These are phyloP conservation scores for Pica pica DNA, from an alignment of 2,113 vertebrate species.

Conservation along the genomic window DNA sequence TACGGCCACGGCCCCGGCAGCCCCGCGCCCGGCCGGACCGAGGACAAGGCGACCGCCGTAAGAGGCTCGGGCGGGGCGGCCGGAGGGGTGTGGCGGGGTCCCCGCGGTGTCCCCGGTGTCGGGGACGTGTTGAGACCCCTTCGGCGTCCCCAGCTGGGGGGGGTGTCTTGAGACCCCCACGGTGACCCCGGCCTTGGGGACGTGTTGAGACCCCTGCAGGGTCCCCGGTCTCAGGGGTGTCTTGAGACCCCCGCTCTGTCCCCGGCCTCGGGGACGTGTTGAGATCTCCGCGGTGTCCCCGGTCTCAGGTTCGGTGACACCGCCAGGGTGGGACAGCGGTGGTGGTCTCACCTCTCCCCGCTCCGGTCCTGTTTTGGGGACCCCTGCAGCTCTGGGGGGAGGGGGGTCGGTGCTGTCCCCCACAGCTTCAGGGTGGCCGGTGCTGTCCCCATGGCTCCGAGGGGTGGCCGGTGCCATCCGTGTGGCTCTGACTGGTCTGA, in stretches of 20 bases:
- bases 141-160: no score
- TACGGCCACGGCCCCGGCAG: no score
- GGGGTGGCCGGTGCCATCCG: background rate
- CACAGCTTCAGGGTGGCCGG: background rate
- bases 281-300: background rate
- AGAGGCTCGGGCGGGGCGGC: no score
- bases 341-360: background rate
- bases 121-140: no score
- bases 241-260: rapidly evolving
- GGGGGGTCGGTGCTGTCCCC: background rate
- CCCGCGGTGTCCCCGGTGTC: rapidly evolving
- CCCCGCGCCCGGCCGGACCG: no score
- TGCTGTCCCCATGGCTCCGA: background rate
- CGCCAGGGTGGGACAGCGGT: background rate
- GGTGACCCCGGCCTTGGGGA: rapidly evolving
- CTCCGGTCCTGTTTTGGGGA: background rate
- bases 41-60: no score
- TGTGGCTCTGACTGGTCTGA: background rate
- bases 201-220: no score
- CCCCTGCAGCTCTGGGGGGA: background rate
- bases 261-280: rapidly evolving
- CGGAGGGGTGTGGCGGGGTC: no score
- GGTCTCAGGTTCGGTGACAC: background rate
- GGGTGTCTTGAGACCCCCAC: no score
- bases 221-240: no score